Percentiles rank a stretch among this genome's conserved stretches.
These are phyloP conservation scores for Emberiza fucata DNA, from an alignment of 2,113 vertebrate genomes.

Conservation along the genomic window DNA sequence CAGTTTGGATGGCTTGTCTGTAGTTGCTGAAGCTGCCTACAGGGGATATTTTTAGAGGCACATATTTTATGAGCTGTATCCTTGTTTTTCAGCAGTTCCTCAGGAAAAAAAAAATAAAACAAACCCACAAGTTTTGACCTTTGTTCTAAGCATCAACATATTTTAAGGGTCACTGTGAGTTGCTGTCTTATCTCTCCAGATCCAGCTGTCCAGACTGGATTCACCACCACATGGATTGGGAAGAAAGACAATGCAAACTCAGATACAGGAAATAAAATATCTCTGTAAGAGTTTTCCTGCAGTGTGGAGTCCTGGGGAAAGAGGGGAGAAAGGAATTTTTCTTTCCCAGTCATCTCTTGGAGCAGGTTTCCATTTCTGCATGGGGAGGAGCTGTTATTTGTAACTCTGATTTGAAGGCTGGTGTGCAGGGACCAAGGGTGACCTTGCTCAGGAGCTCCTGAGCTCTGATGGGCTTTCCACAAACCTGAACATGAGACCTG, in stretches of 20 bases:
- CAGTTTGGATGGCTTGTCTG: constrained; percentile 18
- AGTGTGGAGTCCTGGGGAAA: neutral
- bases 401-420: neutral
- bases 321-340: neutral
- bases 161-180: neutral
- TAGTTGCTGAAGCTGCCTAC: constrained; percentile 19
- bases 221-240: neutral
- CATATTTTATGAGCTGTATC: constrained; percentile 18
- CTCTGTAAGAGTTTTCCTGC: neutral
- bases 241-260: neutral
- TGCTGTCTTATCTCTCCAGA: neutral
- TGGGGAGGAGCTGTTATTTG: neutral
- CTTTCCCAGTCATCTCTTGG: neutral
- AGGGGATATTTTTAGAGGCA: constrained; percentile 32
- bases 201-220: neutral
- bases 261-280: neutral
- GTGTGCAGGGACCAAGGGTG: neutral
- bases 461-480: neutral
- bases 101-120: neutral
- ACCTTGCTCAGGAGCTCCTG: neutral
- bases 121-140: neutral
- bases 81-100: constrained; percentile 24
- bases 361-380: neutral
- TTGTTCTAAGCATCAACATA: neutral
- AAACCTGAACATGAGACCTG: neutral